Conservation (phyloP, 2,113 vertebrate species). For the Urocolius indicus region DNA sequence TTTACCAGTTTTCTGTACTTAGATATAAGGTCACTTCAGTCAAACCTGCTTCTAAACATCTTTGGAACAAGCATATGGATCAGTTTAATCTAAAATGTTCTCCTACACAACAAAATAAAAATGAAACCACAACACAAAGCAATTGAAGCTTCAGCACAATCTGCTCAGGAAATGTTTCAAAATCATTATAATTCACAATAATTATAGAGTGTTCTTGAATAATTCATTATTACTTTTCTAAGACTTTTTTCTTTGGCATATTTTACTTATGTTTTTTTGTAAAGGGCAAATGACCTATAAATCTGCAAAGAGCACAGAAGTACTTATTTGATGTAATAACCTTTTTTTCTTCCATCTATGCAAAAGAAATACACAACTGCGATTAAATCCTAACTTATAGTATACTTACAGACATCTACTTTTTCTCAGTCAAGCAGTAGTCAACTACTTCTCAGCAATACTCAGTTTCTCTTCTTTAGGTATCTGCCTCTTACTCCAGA, state of each 20-base stretch:
- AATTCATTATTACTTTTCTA: neutral
- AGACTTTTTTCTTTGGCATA: neutral
- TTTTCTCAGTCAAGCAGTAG: neutral
- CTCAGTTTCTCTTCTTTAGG: neutral
- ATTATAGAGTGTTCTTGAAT: neutral
- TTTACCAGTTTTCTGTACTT: neutral
- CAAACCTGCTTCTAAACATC: neutral
- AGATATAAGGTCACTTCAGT: neutral
- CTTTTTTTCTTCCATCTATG: neutral
- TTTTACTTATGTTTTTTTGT: neutral
- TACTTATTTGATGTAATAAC: neutral
- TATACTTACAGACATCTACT: neutral
- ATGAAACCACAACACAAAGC: neutral
- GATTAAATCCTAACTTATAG: neutral
- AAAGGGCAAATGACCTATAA: neutral
- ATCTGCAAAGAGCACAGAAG: neutral
- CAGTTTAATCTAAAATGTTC: neutral
- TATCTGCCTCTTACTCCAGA: neutral
- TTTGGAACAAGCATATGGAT: neutral
- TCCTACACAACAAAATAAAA: neutral
- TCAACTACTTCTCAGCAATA: neutral
- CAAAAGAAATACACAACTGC: neutral
- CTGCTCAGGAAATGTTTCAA: neutral
- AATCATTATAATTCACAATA: neutral
- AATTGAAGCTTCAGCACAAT: neutral